phyloP scores from a whole-genome alignment of 2,113 vertebrate species.

The Saccopteryx bilineata region DNA sequence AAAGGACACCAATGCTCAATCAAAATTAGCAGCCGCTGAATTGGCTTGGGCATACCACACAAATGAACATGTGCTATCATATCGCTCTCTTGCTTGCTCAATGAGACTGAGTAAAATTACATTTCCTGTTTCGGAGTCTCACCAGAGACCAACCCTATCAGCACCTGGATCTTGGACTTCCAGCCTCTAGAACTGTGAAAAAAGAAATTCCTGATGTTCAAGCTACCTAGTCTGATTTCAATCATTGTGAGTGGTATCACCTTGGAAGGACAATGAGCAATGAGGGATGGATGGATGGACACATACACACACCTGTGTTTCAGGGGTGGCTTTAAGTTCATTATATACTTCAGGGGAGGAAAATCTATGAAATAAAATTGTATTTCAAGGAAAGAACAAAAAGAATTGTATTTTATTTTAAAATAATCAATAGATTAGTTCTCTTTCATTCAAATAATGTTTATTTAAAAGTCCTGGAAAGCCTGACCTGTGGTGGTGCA shows the following conservation, averaged over 20 bases:
- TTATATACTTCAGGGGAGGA: not conserved
- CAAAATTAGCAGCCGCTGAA: not conserved
- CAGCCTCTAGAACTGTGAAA: not conserved
- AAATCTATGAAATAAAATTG: not conserved
- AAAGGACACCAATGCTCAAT: not conserved
- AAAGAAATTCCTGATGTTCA: not conserved
- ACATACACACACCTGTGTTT: not conserved
- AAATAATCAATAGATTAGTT: not conserved
- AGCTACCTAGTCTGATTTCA: not conserved
- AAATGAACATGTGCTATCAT: not conserved
- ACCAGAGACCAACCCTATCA: not conserved
- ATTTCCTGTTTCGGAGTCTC: constrained; percentile 36
- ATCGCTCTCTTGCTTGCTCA: not conserved
- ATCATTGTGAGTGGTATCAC: not conserved
- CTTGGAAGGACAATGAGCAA: not conserved
- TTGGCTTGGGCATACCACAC: not conserved
- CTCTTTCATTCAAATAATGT: constrained; percentile 43
- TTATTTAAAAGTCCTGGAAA: constrained; percentile 34
- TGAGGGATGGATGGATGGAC: too few relatives aligned
- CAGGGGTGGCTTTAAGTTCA: not conserved
- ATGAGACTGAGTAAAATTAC: not conserved
- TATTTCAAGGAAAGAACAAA: not conserved
- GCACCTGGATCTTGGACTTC: not conserved
- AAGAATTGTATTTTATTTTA: not conserved
- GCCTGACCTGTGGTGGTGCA: too few relatives aligned